Conservation (phyloP, 2,797 vertebrate species). For the Sardinella longiceps region DNA sequence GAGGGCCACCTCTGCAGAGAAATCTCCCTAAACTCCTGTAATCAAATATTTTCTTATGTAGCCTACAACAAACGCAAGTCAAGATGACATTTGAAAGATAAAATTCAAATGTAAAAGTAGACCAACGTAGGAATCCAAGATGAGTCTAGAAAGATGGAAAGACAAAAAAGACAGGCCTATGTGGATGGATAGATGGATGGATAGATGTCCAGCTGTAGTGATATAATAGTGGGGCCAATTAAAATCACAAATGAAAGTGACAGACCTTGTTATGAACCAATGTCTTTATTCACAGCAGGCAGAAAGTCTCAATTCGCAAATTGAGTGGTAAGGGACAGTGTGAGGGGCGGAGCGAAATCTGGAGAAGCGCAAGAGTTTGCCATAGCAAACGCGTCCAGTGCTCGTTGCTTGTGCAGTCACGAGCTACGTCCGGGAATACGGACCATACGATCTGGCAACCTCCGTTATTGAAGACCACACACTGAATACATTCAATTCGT, state of each 20-base stretch:
- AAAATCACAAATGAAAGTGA: constrained; percentile 25
- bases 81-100: too few relatives aligned
- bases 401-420: constrained; percentile 72
- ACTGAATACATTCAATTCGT: constrained; percentile 30
- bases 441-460: constrained; percentile 54
- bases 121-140: too few relatives aligned
- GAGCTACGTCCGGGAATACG: constrained; percentile 64
- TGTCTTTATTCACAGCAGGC: neutral
- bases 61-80: too few relatives aligned
- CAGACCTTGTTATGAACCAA: constrained; percentile 39
- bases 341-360: constrained; percentile 35
- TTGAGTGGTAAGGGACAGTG: constrained; percentile 16
- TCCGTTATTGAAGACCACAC: constrained; percentile 49
- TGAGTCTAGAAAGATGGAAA: constrained; percentile 11
- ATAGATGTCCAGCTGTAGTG: constrained; percentile 3
- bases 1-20: too few relatives aligned
- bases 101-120: too few relatives aligned
- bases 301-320: constrained; percentile 25
- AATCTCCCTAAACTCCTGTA: too few relatives aligned
- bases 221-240: constrained; percentile 44
- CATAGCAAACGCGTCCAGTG: constrained; percentile 29
- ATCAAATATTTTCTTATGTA: too few relatives aligned
- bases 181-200: constrained; percentile 26
- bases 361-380: constrained; percentile 43
- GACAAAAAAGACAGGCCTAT: neutral